phyloP scores from a whole-genome alignment of 2,888 invertebrate genomes.

The Polietes domitor region DNA sequence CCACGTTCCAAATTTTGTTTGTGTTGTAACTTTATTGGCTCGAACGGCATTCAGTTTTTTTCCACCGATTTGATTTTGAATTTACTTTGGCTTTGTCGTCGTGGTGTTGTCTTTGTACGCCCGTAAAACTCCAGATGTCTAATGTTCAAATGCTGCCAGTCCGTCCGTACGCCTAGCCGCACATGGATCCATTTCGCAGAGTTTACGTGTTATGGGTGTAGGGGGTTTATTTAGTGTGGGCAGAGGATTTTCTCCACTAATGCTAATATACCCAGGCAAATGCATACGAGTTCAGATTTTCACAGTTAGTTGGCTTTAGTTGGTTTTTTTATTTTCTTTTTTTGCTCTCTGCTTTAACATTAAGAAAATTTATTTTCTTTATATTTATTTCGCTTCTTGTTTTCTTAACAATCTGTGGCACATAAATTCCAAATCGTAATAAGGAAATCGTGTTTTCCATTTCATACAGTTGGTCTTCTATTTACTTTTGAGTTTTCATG shows the following conservation, averaged over 20 bases:
- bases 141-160: not conserved
- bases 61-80: not conserved
- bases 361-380: conserved; percentile 7
- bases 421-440: conserved; percentile 1
- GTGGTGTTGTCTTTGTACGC: not conserved
- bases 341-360: not conserved
- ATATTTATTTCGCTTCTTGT: conserved; percentile 10
- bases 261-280: not conserved
- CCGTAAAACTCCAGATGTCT: not conserved
- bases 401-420: not conserved
- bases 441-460: not conserved
- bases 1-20: no score
- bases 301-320: not conserved
- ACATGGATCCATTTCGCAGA: not conserved
- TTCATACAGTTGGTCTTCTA: not conserved
- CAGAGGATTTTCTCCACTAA: not conserved
- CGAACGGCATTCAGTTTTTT: not conserved
- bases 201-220: not conserved
- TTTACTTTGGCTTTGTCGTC: not conserved
- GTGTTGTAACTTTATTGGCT: not conserved
- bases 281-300: not conserved
- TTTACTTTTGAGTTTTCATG: no score
- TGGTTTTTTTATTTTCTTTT: not conserved
- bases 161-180: not conserved
- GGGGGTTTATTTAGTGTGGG: not conserved